These are phyloP conservation scores for Pectinophora gossypiella DNA, from an alignment of 1,140 invertebrate genomes.

Conservation along the genomic window DNA sequence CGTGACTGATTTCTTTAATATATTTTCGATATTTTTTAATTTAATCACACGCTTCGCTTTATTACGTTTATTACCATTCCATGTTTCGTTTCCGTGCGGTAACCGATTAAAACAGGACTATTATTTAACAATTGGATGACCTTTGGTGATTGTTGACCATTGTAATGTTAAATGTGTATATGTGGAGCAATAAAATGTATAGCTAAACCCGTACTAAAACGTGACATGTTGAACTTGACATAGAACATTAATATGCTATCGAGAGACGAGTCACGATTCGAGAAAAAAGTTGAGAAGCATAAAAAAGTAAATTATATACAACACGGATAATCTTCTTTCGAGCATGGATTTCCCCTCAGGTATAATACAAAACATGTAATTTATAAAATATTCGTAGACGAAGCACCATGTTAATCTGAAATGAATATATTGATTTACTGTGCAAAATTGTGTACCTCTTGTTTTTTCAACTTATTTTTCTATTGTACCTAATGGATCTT, in stretches of 20 bases:
- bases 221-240: neutral
- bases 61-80: neutral
- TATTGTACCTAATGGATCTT: neutral
- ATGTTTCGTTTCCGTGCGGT: conserved; percentile 12
- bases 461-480: too few species aligned
- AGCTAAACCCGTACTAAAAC: too few species aligned
- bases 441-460: too few species aligned
- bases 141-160: neutral
- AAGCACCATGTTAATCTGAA: neutral
- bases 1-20: conserved; percentile 17
- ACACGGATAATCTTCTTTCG: neutral
- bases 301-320: neutral
- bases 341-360: neutral
- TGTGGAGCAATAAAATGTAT: neutral
- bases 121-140: conserved; percentile 8
- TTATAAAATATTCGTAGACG: neutral
- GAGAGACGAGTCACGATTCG: neutral
- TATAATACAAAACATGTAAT: neutral
- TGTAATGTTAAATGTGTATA: conserved; percentile 1
- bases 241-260: neutral
- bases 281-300: neutral
- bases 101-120: conserved; percentile 7
- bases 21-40: conserved; percentile 11
- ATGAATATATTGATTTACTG: neutral
- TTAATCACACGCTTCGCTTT: conserved; percentile 12